Conservation (phyloP, 2,888 invertebrate genomes). For the Synergus itoensis region DNA sequence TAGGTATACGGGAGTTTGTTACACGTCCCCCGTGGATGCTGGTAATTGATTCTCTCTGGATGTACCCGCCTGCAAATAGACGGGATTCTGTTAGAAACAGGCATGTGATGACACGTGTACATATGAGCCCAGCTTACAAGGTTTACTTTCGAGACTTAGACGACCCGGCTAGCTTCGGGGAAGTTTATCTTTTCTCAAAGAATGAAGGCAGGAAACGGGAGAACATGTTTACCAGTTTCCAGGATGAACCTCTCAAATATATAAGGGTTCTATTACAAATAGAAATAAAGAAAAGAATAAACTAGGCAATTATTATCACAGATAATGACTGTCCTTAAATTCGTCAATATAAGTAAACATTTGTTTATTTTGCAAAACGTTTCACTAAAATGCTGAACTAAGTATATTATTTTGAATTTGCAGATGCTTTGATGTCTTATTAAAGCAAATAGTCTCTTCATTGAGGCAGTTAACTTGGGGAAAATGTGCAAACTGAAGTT, state of each 20-base stretch:
- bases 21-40: slow-evolving; percentile 11
- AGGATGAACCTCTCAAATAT: not conserved
- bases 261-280: not conserved
- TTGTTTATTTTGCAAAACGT: not conserved
- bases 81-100: slow-evolving; percentile 24
- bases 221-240: not conserved
- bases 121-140: slow-evolving; percentile 17
- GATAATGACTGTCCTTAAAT: not conserved
- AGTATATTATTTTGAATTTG: not conserved
- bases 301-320: not conserved
- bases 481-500: not conserved
- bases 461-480: not conserved
- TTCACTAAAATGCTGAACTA: not conserved
- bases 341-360: no score
- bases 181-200: slow-evolving; percentile 32
- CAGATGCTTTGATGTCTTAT: not conserved
- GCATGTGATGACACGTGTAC: slow-evolving; percentile 26
- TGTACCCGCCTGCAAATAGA: slow-evolving; percentile 40
- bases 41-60: slow-evolving; percentile 32
- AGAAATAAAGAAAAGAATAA: not conserved
- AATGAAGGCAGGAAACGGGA: slow-evolving; percentile 9
- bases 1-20: slow-evolving; percentile 4
- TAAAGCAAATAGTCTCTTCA: not conserved
- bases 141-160: slow-evolving; percentile 24
- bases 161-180: slow-evolving; percentile 2